Base-by-base conservation (phyloP, 2,113 vertebrate genomes). In the Salvelinus sp. region DNA sequence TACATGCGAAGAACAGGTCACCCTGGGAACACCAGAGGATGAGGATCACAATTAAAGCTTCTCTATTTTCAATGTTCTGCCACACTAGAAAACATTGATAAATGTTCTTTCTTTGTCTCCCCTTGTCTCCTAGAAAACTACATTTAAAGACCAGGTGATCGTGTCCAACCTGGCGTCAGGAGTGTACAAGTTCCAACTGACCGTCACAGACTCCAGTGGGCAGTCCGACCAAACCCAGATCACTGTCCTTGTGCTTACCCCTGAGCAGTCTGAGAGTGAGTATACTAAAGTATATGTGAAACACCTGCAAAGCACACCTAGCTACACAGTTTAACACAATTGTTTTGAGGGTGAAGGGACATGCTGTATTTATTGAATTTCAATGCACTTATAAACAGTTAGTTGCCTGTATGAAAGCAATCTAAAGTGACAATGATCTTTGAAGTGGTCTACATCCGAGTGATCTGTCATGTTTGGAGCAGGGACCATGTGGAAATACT, bases 221-320 rank as follows among this genome's bases (percentile, higher is more conserved):
- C 95, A 95, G 69, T 90, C 92, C 0, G 93, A 92, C 84, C 91
- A 91, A 0, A 81, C 92, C 71, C 92, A 93, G 3, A 73, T 98
- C 75, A 96, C 94, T 0, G 82, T 99, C 74, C 82, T 94, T 20
- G 98, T 98, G 65, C 91, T 99, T 25, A 96, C 94, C 0, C 67
- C 92, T 5, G 95, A 96, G 69, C 94, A 98, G 87, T 97, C 98
- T 1, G 92, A 94, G 79, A 93, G 98, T 98, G 81, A 94, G 94
- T 89, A 62, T 74, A 57, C 63, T 6, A 28, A 63, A 4, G 50
- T 54, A 14, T 38, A 10, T 62, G 1, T 48, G 23, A 14, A 54
- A 66, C 25, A 30, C 5, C 64, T 28, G 25, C 62, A 64, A 9
- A 25, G 62, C 23, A 64, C 13, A 25, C 62, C 13, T 9, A 25